Evolutionary conservation across 2,888 invertebrate species (phyloP), one percentile per base, ranked within the genome.

Genomic region (Eledone cirrhosa): DNA sequence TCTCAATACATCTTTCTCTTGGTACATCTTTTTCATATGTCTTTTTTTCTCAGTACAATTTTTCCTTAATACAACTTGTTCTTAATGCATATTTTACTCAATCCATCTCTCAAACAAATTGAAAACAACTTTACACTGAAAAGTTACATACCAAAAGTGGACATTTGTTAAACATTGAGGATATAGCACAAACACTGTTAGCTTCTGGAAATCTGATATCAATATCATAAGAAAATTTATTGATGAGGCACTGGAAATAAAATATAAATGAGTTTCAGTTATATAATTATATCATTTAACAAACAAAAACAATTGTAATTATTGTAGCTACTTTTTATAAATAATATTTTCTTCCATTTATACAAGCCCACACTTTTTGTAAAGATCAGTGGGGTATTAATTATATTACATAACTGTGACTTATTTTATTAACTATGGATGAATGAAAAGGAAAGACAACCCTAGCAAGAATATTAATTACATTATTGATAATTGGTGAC

Each of bases 181-280:
- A 19, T 5, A 41, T 19, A 2, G n/a, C 29, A 72, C 72, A 72
- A 8, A 72, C 22, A 41, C n/a, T 22, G 33, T 72, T 72, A 41
- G n/a, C 72, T 41, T 33, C 72, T 11, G 41, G 72, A 29, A 33
- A 72, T 72, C 41, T 72, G 31, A 13, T n/a, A 72, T 41, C 41
- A 14, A 41, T 31, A 7, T 41, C n/a, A 13, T 4, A 33, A 72
- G 72, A 41, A 19, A 33, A 41, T 31, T 33, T 33, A n/a, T 31
- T n/a, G 24, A 33, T 33, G 22, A n/a, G 33, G 22, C 72, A 72
- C 72, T 72, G 24, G n/a, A 63, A 72, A 72, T 33, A 67, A 67
- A 67, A 72, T 5, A 33, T 31, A 22, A 33, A 14, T 11, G 41
- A 41, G 41, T 41, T 41, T 8, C 41, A 41, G 0, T 41, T 41